These are phyloP conservation scores for Suillia variegata DNA, from an alignment of 2,888 invertebrate genomes.

Conservation along the genomic window DNA sequence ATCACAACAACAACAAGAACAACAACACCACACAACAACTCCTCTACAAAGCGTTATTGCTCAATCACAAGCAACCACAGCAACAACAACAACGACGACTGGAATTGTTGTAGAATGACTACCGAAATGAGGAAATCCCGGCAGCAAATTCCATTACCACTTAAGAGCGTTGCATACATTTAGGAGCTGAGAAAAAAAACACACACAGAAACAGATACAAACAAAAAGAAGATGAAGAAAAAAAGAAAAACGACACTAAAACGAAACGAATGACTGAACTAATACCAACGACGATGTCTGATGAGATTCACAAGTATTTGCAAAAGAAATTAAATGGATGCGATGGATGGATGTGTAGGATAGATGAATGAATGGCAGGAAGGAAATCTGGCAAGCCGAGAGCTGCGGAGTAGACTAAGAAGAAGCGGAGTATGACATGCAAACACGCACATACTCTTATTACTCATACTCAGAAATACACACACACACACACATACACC, in stretches of 20 bases:
- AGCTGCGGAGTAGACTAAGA: background rate
- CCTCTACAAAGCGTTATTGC: background rate
- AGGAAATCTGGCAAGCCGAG: background rate
- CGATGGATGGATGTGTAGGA: too few species aligned
- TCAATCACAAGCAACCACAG: background rate
- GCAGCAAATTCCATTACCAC: constrained; percentile 21
- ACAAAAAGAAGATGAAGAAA: background rate
- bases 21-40: too few species aligned
- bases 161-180: constrained; percentile 26
- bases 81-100: background rate
- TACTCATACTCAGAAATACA: constrained; percentile 9
- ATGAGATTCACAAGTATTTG: constrained; percentile 19
- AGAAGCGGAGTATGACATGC: background rate
- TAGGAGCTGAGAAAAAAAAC: constrained; percentile 1
- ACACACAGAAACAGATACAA: background rate
- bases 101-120: too few species aligned
- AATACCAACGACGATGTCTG: background rate
- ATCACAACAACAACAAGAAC: too few species aligned
- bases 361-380: too few species aligned
- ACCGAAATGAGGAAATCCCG: constrained; percentile 19
- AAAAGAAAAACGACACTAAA: too few species aligned
- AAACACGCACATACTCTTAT: constrained; percentile 4
- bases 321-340: constrained; percentile 20
- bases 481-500: background rate
- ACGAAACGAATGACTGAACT: too few species aligned